phyloP scores from a whole-genome alignment of 2,888 invertebrate genomes.

The Gari tellinella region DNA sequence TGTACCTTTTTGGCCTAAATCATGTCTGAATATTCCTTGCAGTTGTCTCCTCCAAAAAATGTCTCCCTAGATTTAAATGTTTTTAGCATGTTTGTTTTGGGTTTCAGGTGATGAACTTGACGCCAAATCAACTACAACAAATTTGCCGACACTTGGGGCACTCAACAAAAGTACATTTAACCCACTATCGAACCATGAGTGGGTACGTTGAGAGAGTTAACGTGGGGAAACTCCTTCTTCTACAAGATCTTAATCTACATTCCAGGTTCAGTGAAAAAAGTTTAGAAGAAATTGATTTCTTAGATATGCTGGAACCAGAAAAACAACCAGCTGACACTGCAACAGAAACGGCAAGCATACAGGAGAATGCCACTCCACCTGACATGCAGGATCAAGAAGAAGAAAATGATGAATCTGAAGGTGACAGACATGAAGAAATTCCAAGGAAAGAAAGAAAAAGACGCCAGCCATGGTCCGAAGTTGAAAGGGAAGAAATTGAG shows the following conservation, averaged over 20 bases:
- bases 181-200: conserved; percentile 21
- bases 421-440: too few species aligned
- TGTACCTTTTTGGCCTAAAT: too few species aligned
- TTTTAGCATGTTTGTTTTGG: too few species aligned
- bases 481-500: too few species aligned
- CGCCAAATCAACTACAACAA: conserved; percentile 13
- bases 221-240: conserved; percentile 26
- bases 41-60: too few species aligned
- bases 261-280: conserved; percentile 17
- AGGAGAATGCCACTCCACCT: too few species aligned
- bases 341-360: too few species aligned
- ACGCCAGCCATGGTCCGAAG: too few species aligned
- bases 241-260: conserved; percentile 32
- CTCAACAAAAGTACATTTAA: conserved; percentile 19
- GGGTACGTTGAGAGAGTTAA: conserved; percentile 14
- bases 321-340: too few species aligned
- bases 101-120: conserved; percentile 23
- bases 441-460: too few species aligned
- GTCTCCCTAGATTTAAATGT: too few species aligned
- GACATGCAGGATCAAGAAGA: not conserved
- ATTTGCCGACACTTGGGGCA: conserved; percentile 32
- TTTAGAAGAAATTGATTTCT: conserved; percentile 15
- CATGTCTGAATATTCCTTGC: too few species aligned
- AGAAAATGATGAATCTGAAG: not conserved
- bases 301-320: not conserved